Percentiles rank a stretch among this genome's conserved stretches.
Evolutionary conservation across 2,113 vertebrate genomes (phyloP).

Genomic region (human): GRCh38 chr21:43916001-43916500

Average conservation of each 20-base stretch:
- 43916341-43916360: neutral
- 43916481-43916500: neutral
- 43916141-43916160: fast-evolving
- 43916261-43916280: fast-evolving
- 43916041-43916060: neutral
- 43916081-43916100: neutral
- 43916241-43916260: fast-evolving
- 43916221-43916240: fast-evolving
- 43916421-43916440: fast-evolving
- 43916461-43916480: neutral
- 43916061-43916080: neutral
- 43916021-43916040: no score
- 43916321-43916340: fast-evolving
- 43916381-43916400: neutral
- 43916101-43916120: neutral
- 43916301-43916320: neutral
- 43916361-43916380: no score
- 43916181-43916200: no score
- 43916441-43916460: neutral
- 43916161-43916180: fast-evolving
- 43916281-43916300: fast-evolving
- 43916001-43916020: neutral
- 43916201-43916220: fast-evolving
- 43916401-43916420: neutral
- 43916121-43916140: neutral